These are phyloP conservation scores for Drosophila sproati DNA, from an alignment of 1,140 invertebrate species.

Conservation along the genomic window DNA sequence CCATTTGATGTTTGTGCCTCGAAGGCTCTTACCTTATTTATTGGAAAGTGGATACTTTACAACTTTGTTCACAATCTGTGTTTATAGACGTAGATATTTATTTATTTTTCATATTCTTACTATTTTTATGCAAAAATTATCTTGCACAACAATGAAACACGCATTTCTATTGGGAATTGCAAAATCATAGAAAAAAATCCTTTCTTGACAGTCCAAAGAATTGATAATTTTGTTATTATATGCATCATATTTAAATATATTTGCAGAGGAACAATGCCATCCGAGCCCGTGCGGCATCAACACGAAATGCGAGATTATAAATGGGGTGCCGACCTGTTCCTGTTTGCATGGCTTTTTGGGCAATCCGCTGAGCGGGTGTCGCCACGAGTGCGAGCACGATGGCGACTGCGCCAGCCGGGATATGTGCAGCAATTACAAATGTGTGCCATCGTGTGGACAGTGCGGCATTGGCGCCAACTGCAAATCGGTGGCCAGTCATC, in stretches of 20 bases:
- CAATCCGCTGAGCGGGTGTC: conserved; percentile 90
- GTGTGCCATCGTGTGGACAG: conserved; percentile 90
- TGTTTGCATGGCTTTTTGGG: conserved; percentile 90
- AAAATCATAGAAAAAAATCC: no score
- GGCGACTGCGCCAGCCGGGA: conserved; percentile 89
- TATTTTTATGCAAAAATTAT: no score
- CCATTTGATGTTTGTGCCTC: no score
- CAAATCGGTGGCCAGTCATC: conserved; percentile 89
- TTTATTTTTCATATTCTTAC: no score
- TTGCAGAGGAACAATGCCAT: conserved; percentile 90
- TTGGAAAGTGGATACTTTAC: no score
- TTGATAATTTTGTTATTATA: no score
- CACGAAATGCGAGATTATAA: conserved; percentile 91
- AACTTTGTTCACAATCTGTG: no score
- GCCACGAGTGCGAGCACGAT: conserved; percentile 90
- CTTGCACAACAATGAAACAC: no score
- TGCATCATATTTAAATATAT: not conserved
- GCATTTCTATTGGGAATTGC: no score
- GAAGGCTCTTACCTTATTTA: no score
- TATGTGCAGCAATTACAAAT: conserved; percentile 91
- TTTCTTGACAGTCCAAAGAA: no score
- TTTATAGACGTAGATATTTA: no score
- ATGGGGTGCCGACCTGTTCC: conserved; percentile 90
- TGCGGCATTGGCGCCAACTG: conserved; percentile 93
- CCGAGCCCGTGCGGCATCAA: conserved; percentile 92